These are phyloP conservation scores for Cydia pomonella DNA, from an alignment of 1,140 invertebrate genomes.

Conservation along the genomic window DNA sequence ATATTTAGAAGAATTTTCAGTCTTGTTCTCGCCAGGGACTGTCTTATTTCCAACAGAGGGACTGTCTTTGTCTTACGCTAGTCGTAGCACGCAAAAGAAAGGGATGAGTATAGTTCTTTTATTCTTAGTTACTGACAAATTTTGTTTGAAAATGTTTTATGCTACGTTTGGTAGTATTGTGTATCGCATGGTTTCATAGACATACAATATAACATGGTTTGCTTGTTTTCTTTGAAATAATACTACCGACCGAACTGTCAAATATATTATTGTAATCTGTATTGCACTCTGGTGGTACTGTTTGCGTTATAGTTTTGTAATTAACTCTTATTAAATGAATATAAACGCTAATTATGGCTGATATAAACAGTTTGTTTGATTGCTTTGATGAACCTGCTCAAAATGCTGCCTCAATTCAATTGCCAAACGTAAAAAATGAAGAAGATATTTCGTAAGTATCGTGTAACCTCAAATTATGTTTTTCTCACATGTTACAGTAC, in stretches of 20 bases:
- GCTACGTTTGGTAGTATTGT: too few relatives aligned
- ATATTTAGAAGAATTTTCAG: too few relatives aligned
- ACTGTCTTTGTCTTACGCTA: too few relatives aligned
- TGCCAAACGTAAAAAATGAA: slow-evolving; percentile 51
- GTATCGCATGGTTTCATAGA: too few relatives aligned
- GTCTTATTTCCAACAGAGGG: too few relatives aligned
- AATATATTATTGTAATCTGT: background rate
- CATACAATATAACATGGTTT: too few relatives aligned
- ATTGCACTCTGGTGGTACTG: background rate
- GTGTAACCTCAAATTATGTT: slow-evolving; percentile 30
- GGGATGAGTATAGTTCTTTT: too few relatives aligned
- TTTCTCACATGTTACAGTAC: slow-evolving; percentile 8
- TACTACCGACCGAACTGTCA: background rate
- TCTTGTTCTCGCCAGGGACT: too few relatives aligned
- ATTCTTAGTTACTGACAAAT: too few relatives aligned
- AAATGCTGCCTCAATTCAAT: slow-evolving; percentile 48
- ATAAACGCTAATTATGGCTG: slow-evolving; percentile 44
- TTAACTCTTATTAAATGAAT: background rate
- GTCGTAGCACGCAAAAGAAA: too few relatives aligned
- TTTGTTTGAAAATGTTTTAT: too few relatives aligned
- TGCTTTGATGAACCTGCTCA: slow-evolving; percentile 61
- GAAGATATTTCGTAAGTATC: slow-evolving; percentile 52
- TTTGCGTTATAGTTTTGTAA: background rate
- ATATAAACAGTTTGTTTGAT: slow-evolving; percentile 68
- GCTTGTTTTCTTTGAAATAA: too few relatives aligned